Conservation (phyloP, 2,797 vertebrate species). For the Peromyscus aztecus region DNA sequence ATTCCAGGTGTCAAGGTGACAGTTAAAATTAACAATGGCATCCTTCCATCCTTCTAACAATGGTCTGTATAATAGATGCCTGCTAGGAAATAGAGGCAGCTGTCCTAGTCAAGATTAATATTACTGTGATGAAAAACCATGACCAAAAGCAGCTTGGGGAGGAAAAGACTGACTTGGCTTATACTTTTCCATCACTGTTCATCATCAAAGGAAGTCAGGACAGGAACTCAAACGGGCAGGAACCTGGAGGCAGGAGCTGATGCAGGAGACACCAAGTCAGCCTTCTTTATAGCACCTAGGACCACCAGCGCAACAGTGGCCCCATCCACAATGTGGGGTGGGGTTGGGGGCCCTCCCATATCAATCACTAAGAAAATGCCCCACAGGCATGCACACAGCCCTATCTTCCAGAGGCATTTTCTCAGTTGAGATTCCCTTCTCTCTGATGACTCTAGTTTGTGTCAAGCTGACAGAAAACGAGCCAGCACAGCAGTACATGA, state of each 20-base stretch:
- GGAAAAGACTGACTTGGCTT: neutral
- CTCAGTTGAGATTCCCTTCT: neutral
- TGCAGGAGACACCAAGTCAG: neutral
- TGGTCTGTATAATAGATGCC: slow-evolving; percentile 30
- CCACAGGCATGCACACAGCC: neutral
- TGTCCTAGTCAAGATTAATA: neutral
- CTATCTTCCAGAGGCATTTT: neutral
- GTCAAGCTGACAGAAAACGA: neutral
- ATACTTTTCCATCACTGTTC: neutral
- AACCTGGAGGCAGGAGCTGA: neutral
- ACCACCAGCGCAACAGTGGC: neutral
- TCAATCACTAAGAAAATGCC: neutral
- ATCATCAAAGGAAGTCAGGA: neutral
- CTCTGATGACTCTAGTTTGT: neutral
- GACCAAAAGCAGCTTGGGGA: neutral
- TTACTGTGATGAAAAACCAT: neutral
- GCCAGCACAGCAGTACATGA: neutral
- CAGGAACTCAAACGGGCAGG: neutral
- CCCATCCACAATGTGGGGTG: neutral
- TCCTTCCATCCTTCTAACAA: neutral
- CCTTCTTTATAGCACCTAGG: neutral
- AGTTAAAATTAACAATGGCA: neutral
- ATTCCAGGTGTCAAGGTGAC: neutral
- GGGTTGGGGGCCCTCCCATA: neutral
- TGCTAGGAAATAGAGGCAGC: slow-evolving; percentile 14